Conservation (phyloP, 2,888 invertebrate genomes). For the Cetonia aurata region DNA sequence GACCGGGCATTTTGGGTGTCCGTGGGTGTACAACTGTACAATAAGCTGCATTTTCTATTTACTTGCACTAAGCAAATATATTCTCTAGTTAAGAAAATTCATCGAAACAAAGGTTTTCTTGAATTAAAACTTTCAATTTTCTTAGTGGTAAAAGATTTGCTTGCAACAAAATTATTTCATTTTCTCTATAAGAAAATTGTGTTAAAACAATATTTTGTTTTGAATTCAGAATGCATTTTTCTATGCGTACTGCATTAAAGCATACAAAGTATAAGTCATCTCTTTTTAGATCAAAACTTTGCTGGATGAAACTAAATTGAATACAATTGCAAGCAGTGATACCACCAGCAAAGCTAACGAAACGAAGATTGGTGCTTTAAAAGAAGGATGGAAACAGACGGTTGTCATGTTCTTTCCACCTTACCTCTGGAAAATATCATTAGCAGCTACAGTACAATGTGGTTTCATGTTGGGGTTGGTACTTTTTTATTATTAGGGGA, state of each 20-base stretch:
- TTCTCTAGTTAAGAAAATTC: too few species aligned
- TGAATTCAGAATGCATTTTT: not conserved
- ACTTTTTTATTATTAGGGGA: too few species aligned
- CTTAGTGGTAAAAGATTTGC: too few species aligned
- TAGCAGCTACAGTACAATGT: slow-evolving; percentile 76
- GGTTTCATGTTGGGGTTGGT: slow-evolving; percentile 74
- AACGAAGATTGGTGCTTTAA: slow-evolving; percentile 67
- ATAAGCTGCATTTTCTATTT: too few species aligned
- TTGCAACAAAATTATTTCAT: too few species aligned
- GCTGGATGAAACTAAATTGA: slow-evolving; percentile 54
- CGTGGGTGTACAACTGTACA: too few species aligned
- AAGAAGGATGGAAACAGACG: slow-evolving; percentile 74
- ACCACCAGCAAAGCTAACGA: slow-evolving; percentile 43
- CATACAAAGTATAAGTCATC: slow-evolving; percentile 14
- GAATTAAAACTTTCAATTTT: too few species aligned
- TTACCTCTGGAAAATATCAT: slow-evolving; percentile 71
- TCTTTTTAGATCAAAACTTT: slow-evolving; percentile 62
- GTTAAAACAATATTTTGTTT: too few species aligned
- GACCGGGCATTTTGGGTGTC: too few species aligned
- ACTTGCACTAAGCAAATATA: too few species aligned
- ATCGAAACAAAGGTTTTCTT: too few species aligned
- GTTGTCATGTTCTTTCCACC: slow-evolving; percentile 77
- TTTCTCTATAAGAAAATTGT: too few species aligned
- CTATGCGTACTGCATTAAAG: slow-evolving; percentile 11
- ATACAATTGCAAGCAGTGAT: not conserved